Evolutionary conservation across 2,113 vertebrate species (phyloP).

Genomic region (Chloropsis hardwickii): DNA sequence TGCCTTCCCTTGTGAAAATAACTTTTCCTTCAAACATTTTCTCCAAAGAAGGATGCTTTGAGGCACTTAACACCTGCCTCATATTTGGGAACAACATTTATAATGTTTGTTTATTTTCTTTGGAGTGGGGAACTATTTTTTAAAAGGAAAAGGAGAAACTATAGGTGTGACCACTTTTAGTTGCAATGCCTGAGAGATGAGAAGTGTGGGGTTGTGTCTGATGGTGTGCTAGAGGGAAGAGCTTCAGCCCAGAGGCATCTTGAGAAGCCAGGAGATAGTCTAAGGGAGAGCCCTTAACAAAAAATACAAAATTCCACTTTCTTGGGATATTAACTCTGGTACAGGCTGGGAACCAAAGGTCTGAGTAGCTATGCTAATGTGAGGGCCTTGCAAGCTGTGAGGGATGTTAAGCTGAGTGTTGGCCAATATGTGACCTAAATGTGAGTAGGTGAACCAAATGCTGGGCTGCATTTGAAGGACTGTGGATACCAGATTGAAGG

Average conservation of each 20-base stretch:
- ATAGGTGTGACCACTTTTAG: background rate
- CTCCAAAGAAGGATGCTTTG: background rate
- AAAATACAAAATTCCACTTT: background rate
- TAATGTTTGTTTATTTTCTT: background rate
- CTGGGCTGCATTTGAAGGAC: background rate
- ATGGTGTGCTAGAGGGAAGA: background rate
- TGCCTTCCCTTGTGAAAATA: background rate
- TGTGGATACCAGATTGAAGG: background rate
- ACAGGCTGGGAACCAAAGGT: background rate
- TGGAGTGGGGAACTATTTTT: background rate
- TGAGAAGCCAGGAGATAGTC: background rate
- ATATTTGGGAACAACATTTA: background rate
- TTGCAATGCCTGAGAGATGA: background rate
- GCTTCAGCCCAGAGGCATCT: background rate
- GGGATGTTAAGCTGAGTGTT: background rate
- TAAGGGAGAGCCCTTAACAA: background rate
- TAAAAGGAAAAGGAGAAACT: background rate
- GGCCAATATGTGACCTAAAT: background rate
- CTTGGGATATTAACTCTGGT: background rate
- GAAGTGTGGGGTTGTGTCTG: background rate
- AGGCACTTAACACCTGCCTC: background rate
- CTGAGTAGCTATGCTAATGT: background rate
- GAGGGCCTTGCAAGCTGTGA: background rate
- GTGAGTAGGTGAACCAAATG: background rate
- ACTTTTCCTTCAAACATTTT: background rate